Percentiles rank a stretch among this genome's conserved stretches.
phyloP scores from a whole-genome alignment of 2,888 invertebrate genomes.

The Liodrosophila aerea region DNA sequence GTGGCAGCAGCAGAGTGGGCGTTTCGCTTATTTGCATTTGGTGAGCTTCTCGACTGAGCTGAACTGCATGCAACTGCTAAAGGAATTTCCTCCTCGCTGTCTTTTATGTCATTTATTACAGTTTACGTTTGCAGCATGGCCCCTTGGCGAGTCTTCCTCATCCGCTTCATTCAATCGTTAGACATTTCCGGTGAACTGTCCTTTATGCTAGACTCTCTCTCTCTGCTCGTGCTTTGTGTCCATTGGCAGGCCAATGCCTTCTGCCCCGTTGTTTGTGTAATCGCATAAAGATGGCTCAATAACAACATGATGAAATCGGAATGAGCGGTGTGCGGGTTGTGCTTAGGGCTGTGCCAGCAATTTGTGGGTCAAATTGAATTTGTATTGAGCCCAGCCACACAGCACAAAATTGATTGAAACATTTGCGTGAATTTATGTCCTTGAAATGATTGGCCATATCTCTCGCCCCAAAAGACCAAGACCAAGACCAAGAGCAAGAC shows the following conservation, averaged over 20 bases:
- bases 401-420: conserved; percentile 74
- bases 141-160: conserved; percentile 11
- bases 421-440: conserved; percentile 75
- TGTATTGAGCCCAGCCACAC: conserved; percentile 68
- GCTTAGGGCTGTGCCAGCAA: conserved; percentile 58
- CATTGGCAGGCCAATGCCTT: conserved; percentile 19
- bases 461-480: conserved; percentile 22
- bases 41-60: conserved; percentile 52
- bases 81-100: conserved; percentile 58
- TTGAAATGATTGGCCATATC: conserved; percentile 72
- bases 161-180: conserved; percentile 73
- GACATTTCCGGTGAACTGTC: conserved; percentile 72
- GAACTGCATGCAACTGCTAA: conserved; percentile 38
- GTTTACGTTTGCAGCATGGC: conserved; percentile 33
- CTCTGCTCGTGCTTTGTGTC: conserved; percentile 57
- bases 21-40: conserved; percentile 62
- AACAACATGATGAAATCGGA: conserved; percentile 58
- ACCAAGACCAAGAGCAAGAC: neutral
- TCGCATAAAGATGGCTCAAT: conserved; percentile 73
- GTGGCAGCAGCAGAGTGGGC: conserved; percentile 17
- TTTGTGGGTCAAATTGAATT: conserved; percentile 77
- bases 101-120: conserved; percentile 72
- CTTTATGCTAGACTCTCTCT: conserved; percentile 53
- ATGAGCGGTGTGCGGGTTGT: conserved; percentile 20
- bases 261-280: conserved; percentile 64